Evolutionary conservation across 2,797 vertebrate species (phyloP), one percentile per base, ranked within the genome.

Genomic region (Microctenopoma stevenorrisi): DNA sequence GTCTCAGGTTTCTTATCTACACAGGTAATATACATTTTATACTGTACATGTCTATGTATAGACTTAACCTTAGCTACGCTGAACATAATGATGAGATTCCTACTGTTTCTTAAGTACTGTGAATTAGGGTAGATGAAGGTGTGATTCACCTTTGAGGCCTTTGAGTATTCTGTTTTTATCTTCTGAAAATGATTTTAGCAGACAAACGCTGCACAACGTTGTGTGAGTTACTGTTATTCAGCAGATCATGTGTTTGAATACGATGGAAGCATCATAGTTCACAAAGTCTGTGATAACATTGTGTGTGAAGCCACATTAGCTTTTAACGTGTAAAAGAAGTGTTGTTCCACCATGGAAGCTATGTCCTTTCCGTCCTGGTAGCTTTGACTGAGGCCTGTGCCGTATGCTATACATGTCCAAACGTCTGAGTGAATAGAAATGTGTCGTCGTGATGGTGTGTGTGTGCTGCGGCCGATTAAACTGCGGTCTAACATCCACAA

Each of bases 41-140:
- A 40, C 16, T n/a, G 14, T 16, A 70, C 13, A 11, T 82, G 35
- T 83, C 37, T 83, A 82, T 68, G 46, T 78, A 48, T 47, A 64
- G 78, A 86, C 87, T 89, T 86, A 79, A 90, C 87, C 88, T 83
- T 66, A 46, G 9, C 69, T 68, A 46, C 33, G 68, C 47, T 37
- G 61, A 55, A 79, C 30, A 37, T 15, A 64, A 64, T 62, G 55
- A 89, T 84, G 73, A 78, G 75, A 76, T 76, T 78, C 77, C 49
- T 71, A 25, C 65, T 64, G 48, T 48, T 55, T 51, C 40, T 66
- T 6, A 80, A 85, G 83, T 71, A 42, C 68, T 57, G 37, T 57
- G 35, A 82, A 56, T 78, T 69, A 40, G 10, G 12, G 38, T 37
- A 67, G 48, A 70, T 60, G 54, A 30, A n/a, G 33, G 42, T 64